Evolutionary conservation across 2,888 invertebrate genomes (phyloP).

Genomic region (Xestobium rufovillosum): DNA sequence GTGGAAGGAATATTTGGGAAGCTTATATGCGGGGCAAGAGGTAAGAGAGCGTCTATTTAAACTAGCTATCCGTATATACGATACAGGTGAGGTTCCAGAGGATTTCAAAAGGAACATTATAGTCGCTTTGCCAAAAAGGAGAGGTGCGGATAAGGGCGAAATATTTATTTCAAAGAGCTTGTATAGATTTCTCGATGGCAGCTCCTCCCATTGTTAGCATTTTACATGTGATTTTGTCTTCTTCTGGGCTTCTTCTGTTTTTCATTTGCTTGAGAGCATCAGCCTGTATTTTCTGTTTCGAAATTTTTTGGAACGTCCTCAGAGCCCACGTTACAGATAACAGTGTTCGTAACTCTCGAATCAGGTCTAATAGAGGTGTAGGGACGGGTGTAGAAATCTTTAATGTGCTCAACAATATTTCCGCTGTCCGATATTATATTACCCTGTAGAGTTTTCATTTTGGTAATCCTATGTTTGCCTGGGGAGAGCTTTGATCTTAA

Average conservation of each 20-base stretch:
- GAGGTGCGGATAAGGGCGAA: too few species aligned
- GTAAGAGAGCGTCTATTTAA: too few species aligned
- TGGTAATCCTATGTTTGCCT: slow-evolving; percentile 10
- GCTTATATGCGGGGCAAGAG: too few species aligned
- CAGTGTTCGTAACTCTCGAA: not conserved
- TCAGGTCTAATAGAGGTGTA: slow-evolving; percentile 10
- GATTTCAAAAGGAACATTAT: too few species aligned
- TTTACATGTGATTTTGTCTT: slow-evolving; percentile 15
- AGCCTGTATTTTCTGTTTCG: slow-evolving; percentile 9
- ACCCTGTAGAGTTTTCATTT: slow-evolving; percentile 10
- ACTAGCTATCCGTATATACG: too few species aligned
- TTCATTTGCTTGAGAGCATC: slow-evolving; percentile 14
- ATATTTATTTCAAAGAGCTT: slow-evolving; percentile 18
- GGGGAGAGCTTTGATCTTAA: slow-evolving; percentile 12
- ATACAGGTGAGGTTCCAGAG: too few species aligned
- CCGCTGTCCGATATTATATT: slow-evolving; percentile 6
- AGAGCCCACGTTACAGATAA: slow-evolving; percentile 11
- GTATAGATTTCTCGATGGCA: slow-evolving; percentile 8
- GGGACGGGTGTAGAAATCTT: slow-evolving; percentile 8
- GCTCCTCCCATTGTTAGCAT: slow-evolving; percentile 16
- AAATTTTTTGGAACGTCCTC: slow-evolving; percentile 13
- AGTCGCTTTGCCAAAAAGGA: too few species aligned
- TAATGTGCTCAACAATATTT: slow-evolving; percentile 9
- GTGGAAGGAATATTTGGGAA: too few species aligned
- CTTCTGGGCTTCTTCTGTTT: slow-evolving; percentile 14